phyloP scores from a whole-genome alignment of 92 coral and sea anemone species.

The Porites divaricata region DNA sequence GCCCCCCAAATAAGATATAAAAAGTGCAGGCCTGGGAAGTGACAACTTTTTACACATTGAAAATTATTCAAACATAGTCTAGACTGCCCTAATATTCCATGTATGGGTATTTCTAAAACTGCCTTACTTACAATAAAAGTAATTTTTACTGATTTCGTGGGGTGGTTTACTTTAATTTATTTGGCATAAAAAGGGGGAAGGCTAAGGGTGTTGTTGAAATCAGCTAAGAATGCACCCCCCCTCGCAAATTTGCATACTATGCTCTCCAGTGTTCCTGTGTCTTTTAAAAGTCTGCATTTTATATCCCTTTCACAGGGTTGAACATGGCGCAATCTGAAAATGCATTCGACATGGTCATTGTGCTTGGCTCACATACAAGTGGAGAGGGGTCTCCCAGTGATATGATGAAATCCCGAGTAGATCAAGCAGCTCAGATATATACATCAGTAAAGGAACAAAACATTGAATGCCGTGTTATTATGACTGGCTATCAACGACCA shows the following conservation, averaged over 20 bases:
- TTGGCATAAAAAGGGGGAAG: not conserved
- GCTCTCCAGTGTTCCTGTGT: too few relatives aligned
- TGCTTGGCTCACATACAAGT: slow-evolving; percentile 72
- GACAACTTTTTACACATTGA: too few relatives aligned
- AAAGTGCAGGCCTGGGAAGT: too few relatives aligned
- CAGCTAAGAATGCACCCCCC: too few relatives aligned
- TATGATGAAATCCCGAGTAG: slow-evolving; percentile 75
- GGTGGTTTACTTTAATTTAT: too few relatives aligned
- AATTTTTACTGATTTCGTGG: not conserved
- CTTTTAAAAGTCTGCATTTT: too few relatives aligned
- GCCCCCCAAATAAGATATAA: not conserved
- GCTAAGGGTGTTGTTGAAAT: not conserved
- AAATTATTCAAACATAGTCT: too few relatives aligned
- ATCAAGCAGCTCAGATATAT: slow-evolving; percentile 69
- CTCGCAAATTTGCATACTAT: too few relatives aligned
- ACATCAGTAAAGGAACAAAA: slow-evolving; percentile 47
- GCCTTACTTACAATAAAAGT: too few relatives aligned
- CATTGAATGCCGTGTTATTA: slow-evolving; percentile 67
- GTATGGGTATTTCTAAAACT: too few relatives aligned
- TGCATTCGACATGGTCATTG: slow-evolving; percentile 42
- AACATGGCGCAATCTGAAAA: slow-evolving; percentile 25
- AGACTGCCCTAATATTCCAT: too few relatives aligned
- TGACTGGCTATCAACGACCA: slow-evolving; percentile 75
- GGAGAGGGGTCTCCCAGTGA: slow-evolving; percentile 74
- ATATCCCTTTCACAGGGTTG: too few relatives aligned